These are phyloP conservation scores for Lamellibrachia columna DNA, from an alignment of 2,888 invertebrate genomes.

Conservation along the genomic window DNA sequence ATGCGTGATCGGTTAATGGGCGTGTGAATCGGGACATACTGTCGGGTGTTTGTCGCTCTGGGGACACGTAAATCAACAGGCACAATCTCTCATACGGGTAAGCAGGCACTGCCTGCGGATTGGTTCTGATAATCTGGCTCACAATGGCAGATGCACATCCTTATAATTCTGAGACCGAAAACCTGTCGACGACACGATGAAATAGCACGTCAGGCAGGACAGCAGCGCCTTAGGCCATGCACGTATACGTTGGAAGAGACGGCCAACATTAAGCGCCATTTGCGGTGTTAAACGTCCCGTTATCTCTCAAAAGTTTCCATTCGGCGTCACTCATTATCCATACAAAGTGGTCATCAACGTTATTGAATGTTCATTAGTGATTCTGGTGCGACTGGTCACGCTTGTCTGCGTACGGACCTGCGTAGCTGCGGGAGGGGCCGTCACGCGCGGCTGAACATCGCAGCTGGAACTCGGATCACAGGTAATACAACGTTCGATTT, in stretches of 20 bases:
- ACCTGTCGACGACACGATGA: neutral
- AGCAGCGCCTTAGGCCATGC: neutral
- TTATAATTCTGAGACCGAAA: neutral
- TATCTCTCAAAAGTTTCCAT: neutral
- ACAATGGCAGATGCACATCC: neutral
- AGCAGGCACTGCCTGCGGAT: neutral
- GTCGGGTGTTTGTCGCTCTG: neutral
- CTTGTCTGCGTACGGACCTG: neutral
- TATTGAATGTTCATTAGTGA: conserved; percentile 5
- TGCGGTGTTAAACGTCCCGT: neutral
- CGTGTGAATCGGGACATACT: neutral
- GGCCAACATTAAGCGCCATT: neutral
- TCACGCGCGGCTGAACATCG: neutral
- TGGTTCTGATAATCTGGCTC: neutral
- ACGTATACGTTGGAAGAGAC: neutral
- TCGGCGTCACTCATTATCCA: neutral
- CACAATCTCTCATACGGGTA: neutral
- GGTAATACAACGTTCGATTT: neutral
- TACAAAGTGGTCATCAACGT: conserved; percentile 9
- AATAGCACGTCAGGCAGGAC: neutral
- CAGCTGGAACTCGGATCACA: neutral
- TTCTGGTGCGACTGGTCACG: neutral
- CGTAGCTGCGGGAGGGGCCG: neutral
- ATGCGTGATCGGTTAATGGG: neutral
- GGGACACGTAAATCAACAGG: neutral